Evolutionary conservation across 2,113 vertebrate genomes (phyloP).

Genomic region (Planiliza haematocheilus): DNA sequence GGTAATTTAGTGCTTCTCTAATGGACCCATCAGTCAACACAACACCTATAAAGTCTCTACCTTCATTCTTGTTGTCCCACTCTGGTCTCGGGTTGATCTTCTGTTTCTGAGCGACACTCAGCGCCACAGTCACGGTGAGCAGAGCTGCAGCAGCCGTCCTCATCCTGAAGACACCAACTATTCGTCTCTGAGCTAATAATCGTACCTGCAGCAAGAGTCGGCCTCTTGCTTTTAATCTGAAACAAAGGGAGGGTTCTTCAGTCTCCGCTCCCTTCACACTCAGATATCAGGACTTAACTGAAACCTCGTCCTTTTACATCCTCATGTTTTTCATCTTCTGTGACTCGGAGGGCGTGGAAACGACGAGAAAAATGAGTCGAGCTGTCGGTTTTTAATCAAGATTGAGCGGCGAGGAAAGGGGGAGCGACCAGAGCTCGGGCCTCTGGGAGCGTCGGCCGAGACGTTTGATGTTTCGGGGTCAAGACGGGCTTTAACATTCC

Average conservation of each 20-base stretch:
- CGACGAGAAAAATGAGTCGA: not conserved
- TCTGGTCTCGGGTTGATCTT: slow-evolving; percentile 44
- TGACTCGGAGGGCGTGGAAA: not conserved
- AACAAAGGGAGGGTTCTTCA: slow-evolving; percentile 12
- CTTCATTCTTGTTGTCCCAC: slow-evolving; percentile 72
- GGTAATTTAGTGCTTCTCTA: too few species aligned
- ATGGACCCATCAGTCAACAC: too few species aligned
- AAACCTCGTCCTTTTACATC: too few species aligned
- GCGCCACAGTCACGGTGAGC: slow-evolving; percentile 39
- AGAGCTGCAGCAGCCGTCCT: slow-evolving; percentile 57
- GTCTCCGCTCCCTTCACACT: slow-evolving; percentile 13
- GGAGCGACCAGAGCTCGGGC: slow-evolving; percentile 5
- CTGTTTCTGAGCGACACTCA: slow-evolving; percentile 69
- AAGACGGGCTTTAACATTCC: slow-evolving; percentile 57
- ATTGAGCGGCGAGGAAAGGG: not conserved
- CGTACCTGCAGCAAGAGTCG: not conserved
- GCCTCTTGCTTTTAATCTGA: not conserved
- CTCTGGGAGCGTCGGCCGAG: not conserved
- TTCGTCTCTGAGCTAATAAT: too few species aligned
- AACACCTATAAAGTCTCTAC: slow-evolving; percentile 3
- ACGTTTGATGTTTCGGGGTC: slow-evolving; percentile 53
- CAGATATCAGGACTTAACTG: slow-evolving; percentile 17
- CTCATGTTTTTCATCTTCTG: not conserved
- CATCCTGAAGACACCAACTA: slow-evolving; percentile 70
- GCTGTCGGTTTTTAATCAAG: not conserved